Evolutionary conservation across 2,888 invertebrate genomes (phyloP).

Genomic region (Dermolepida albohirtum): DNA sequence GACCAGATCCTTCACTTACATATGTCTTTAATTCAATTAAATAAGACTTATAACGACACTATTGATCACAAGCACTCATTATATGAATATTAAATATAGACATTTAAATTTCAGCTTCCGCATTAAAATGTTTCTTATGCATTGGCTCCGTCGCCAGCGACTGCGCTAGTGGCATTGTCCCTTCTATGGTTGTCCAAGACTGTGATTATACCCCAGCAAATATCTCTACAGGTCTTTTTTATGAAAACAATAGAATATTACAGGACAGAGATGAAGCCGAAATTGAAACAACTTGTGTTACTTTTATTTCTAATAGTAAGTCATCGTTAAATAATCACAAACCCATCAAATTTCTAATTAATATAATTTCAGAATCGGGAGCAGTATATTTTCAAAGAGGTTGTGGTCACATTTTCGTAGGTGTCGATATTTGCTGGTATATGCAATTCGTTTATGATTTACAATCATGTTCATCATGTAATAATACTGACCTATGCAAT

Average conservation of each 20-base stretch:
- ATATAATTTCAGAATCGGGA: slow-evolving; percentile 7
- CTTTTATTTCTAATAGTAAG: slow-evolving; percentile 8
- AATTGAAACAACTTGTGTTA: slow-evolving; percentile 6
- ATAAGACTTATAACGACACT: too few species aligned
- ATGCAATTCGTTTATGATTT: not conserved
- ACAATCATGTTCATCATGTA: not conserved
- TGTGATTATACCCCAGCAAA: slow-evolving; percentile 3
- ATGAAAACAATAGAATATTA: not conserved
- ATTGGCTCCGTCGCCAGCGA: slow-evolving; percentile 39
- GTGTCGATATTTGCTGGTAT: slow-evolving; percentile 16
- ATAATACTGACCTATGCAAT: slow-evolving; percentile 6
- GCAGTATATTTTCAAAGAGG: slow-evolving; percentile 10
- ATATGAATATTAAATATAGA: slow-evolving; percentile 19
- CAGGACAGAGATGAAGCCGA: not conserved
- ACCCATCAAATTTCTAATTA: slow-evolving; percentile 1
- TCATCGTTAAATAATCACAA: not conserved
- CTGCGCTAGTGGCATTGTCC: slow-evolving; percentile 28
- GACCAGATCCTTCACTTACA: too few species aligned
- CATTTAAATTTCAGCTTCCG: slow-evolving; percentile 28
- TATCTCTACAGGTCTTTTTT: not conserved
- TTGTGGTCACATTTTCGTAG: slow-evolving; percentile 26
- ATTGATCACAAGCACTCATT: too few species aligned
- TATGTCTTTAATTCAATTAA: too few species aligned
- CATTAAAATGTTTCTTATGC: slow-evolving; percentile 42
- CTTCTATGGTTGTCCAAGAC: slow-evolving; percentile 39